Base-by-base conservation (phyloP, 1,140 invertebrate genomes). In the Lepidurus packardi region DNA sequence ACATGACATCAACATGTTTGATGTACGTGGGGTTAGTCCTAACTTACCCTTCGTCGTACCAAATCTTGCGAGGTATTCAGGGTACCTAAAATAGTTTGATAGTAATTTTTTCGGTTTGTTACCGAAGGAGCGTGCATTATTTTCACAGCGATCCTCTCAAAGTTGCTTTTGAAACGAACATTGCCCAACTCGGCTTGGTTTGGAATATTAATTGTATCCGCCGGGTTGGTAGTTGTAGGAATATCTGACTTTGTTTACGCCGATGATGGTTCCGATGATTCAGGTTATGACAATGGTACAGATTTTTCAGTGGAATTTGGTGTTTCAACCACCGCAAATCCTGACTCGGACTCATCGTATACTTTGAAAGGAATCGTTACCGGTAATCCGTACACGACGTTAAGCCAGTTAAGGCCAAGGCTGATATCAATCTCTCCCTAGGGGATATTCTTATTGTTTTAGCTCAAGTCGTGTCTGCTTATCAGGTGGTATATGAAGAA, bases 401-500 rank as follows among this genome's bases (percentile, higher is more conserved):
- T 7, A 41, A 73, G 73, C 13, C 1, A 9, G 21, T n/a, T 7
- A 65, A 65, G 16, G 34, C 24, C 53, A 77, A n/a, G 13, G 13
- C 21, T 45, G 42, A 53, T 45, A 47, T 73, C 73, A 75, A 77
- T 78, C 44, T 79, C 75, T 82, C 82, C 86, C 73, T 81, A 89
- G 96, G 97, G 41, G 95, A 99, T 87, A 84, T 97, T 43, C 87
- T 98, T 1, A 97, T 98, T 81, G 90, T 98, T 73, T 90, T 93
- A 82, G 95, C 96, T 6, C 95, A 96, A 82, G 90, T 98, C 47
- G 90, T 98, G 80, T 91, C 91, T n/a, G 92, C 95, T 1, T 87
- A 90, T 76, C 95, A 98, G 87, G 97, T 98, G 92, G 94, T 98
- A 0, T 90, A 94, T 75, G 96, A 98, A 86, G 95, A 98, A 85